A percentile compares a stretch with the other conserved stretches of the same genome.
Evolutionary conservation across 2,888 invertebrate genomes (phyloP).

Genomic region (Xylophagus ater): DNA sequence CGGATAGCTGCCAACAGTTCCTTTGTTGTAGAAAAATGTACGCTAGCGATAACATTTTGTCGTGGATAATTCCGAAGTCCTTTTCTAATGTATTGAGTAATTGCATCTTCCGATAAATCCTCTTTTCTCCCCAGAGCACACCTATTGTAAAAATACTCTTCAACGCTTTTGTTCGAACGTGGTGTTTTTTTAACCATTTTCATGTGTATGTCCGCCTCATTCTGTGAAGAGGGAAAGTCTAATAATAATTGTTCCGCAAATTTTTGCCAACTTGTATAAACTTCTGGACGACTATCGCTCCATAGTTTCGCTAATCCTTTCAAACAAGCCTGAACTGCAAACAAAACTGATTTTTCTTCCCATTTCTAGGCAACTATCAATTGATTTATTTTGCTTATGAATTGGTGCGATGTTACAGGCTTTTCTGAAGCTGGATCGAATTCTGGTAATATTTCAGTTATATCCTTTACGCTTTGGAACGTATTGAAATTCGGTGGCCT

Average conservation of each 20-base stretch:
- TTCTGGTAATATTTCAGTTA: not conserved
- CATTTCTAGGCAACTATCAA: not conserved
- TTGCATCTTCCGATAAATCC: not conserved
- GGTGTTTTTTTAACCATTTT: not conserved
- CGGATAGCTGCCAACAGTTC: not conserved
- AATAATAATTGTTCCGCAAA: not conserved
- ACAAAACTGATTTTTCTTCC: not conserved
- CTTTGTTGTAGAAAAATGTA: not conserved
- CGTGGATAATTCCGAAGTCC: not conserved
- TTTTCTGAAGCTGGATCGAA: no score
- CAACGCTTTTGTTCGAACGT: not conserved
- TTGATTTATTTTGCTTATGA: not conserved
- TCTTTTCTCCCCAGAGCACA: not conserved
- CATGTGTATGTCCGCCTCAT: not conserved
- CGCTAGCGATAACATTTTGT: not conserved
- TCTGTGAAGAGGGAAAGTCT: not conserved
- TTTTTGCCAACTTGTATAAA: not conserved
- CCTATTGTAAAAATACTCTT: not conserved
- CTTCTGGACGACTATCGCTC: not conserved
- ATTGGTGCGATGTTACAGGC: not conserved
- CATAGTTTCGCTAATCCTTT: slow-evolving; percentile 1
- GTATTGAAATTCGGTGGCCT: no score
- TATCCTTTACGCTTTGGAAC: not conserved
- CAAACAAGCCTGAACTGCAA: not conserved
- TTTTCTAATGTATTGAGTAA: not conserved